Base-by-base conservation (phyloP, 1,140 invertebrate genomes). In the Tyrophagus putrescentiae region DNA sequence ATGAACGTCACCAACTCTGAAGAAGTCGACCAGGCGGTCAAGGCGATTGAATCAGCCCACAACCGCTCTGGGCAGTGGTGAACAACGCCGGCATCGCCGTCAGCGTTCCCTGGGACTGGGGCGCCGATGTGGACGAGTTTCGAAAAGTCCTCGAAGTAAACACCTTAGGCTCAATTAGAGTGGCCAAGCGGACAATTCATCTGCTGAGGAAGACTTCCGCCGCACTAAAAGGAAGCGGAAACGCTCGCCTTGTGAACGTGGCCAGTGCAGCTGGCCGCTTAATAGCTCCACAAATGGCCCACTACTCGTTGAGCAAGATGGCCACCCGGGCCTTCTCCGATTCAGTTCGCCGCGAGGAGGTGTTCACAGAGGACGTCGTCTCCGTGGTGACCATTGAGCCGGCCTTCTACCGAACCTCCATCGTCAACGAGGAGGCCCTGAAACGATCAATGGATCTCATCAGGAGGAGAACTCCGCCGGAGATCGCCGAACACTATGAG, bases 11-110 rank as follows among this genome's bases (percentile, higher is more conserved):
- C 68, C 27, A 66, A 70, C 21, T 56, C 57, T 13, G 44, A 64
- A 18, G 53, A 63, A 42, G 25, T 63, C n/a, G 42, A 63, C 13
- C 29, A 59, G 5, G 62, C 52, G 18, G n/a, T 31, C 18, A 23
- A 62, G 28, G 13, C 32, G 27, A 53, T 63, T 11, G 33, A 54
- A 16, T 9, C 13, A n/a, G 9, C 25, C 16, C 31, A 31, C 42
- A 65, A 75, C 73, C 77, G 65, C 75, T 94, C 32, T 93, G 87
- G 88, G 86, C 84, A 11, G 73, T 94, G 42, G 81, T 94, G 7
- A 89, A 92, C 73, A 87, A 87, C 66, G 85, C 86, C 57, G 84
- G 85, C 0, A 71, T 78, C 6, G 72, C 70, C 53, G 69, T 69
- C 4, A 29, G 11, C 11, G 70, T 72, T 13, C 75, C 77, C 62